Percentiles rank a stretch among this genome's conserved stretches.
These are phyloP conservation scores for Drosophila hydei DNA, from an alignment of 1,140 invertebrate genomes.

Conservation along the genomic window DNA sequence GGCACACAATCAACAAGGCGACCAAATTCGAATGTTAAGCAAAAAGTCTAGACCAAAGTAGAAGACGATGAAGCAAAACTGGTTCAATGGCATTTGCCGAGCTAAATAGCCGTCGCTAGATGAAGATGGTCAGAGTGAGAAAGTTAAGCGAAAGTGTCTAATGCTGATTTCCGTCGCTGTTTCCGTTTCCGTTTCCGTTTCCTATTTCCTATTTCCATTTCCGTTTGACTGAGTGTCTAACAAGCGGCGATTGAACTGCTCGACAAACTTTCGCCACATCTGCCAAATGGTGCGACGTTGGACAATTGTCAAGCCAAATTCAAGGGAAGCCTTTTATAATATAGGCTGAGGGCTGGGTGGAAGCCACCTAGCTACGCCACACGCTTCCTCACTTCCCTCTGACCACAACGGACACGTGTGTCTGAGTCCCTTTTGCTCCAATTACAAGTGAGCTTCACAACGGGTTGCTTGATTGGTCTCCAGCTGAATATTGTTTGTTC, in stretches of 20 bases:
- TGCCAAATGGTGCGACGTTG: background rate
- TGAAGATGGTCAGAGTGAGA: no score
- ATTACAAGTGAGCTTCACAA: conserved; percentile 53
- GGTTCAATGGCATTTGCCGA: no score
- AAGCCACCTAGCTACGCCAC: background rate
- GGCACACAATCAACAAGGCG: no score
- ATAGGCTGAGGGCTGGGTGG: no score
- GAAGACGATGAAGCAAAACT: no score
- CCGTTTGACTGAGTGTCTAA: background rate
- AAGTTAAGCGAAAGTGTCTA: no score
- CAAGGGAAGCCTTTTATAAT: no score
- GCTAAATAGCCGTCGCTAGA: no score
- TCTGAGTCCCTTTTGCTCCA: conserved; percentile 31
- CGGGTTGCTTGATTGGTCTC: conserved; percentile 24
- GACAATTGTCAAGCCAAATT: background rate
- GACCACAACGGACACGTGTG: conserved; percentile 13
- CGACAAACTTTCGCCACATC: conserved; percentile 3
- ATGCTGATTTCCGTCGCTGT: conserved; percentile 3
- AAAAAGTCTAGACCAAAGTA: no score
- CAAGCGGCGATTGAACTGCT: background rate
- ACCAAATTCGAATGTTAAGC: no score
- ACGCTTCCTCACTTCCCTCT: background rate
- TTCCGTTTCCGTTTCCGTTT: background rate
- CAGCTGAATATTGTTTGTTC: conserved; percentile 12
- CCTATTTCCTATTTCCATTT: conserved; percentile 2